These are phyloP conservation scores for Melanotaenia trifasciata DNA, from an alignment of 2,797 vertebrate genomes.

Conservation along the genomic window DNA sequence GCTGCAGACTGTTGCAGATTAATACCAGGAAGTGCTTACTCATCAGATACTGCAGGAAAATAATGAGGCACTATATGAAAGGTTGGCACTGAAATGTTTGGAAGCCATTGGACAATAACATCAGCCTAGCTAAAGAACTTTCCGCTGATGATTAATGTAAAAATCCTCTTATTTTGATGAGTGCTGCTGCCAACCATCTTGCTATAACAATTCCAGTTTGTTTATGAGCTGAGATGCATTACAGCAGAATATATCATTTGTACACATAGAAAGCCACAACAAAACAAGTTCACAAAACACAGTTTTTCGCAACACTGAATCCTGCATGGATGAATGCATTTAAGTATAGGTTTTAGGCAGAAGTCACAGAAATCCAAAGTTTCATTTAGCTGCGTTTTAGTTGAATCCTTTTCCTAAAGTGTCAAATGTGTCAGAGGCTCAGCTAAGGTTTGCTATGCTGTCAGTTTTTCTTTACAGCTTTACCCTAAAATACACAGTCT, in stretches of 20 bases:
- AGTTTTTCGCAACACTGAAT: not conserved
- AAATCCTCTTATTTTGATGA: constrained; percentile 57
- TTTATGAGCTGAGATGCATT: constrained; percentile 29
- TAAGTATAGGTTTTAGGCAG: not conserved
- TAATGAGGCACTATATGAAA: constrained; percentile 34
- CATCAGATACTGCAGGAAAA: constrained; percentile 43
- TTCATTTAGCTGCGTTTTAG: constrained; percentile 48
- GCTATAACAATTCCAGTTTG: constrained; percentile 45
- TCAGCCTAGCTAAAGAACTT: constrained; percentile 41
- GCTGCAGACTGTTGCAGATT: constrained; percentile 52
- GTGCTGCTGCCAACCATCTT: constrained; percentile 30
- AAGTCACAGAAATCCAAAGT: constrained; percentile 18
- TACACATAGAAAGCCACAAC: constrained; percentile 5
- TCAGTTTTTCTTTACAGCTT: constrained; percentile 51
- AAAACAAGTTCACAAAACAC: not conserved
- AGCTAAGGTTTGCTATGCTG: constrained; percentile 53
- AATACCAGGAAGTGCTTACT: constrained; percentile 47
- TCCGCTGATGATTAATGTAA: constrained; percentile 54
- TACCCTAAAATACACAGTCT: constrained; percentile 52
- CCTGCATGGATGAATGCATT: not conserved
- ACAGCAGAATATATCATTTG: not conserved
- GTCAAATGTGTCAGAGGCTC: constrained; percentile 54
- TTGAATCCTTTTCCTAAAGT: constrained; percentile 48
- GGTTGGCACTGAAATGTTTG: constrained; percentile 31
- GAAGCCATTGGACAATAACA: constrained; percentile 39